These are phyloP conservation scores for Drosophila tani DNA, from an alignment of 1,140 invertebrate genomes.

Conservation along the genomic window DNA sequence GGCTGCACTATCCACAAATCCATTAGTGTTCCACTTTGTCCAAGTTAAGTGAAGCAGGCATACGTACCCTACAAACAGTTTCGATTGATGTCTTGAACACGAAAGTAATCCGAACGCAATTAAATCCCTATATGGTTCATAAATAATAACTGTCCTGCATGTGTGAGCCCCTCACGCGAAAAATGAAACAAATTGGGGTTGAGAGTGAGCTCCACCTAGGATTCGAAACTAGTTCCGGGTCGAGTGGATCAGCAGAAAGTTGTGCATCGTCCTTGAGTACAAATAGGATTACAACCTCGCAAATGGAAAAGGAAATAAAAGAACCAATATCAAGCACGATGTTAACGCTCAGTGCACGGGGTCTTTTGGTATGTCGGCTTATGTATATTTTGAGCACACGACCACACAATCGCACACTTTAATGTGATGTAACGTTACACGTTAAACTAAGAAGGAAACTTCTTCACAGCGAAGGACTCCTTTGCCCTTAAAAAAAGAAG, in stretches of 20 bases:
- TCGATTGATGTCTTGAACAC: slow-evolving; percentile 32
- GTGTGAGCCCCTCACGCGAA: slow-evolving; percentile 3
- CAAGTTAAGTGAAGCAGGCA: slow-evolving; percentile 10
- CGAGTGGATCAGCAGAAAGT: slow-evolving; percentile 49
- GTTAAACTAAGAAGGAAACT: neutral
- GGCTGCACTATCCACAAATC: slow-evolving; percentile 32
- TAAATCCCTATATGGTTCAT: slow-evolving; percentile 35
- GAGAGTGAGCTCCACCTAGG: slow-evolving; percentile 17
- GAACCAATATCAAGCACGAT: slow-evolving; percentile 47
- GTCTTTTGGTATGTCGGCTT: slow-evolving; percentile 64
- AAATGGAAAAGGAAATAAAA: slow-evolving; percentile 17
- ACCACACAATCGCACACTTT: slow-evolving; percentile 1
- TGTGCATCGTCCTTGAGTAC: slow-evolving; percentile 46
- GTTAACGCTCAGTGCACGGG: slow-evolving; percentile 61
- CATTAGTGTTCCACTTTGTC: slow-evolving; percentile 41
- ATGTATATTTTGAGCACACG: slow-evolving; percentile 1
- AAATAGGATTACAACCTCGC: slow-evolving; percentile 53
- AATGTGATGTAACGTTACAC: neutral
- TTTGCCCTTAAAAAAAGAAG: neutral
- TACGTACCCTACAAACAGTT: neutral
- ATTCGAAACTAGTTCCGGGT: slow-evolving; percentile 31
- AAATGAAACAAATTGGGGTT: slow-evolving; percentile 20
- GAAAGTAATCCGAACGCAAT: slow-evolving; percentile 23
- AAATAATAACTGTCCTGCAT: slow-evolving; percentile 47
- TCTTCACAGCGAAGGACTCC: neutral